Evolutionary conservation across 2,888 invertebrate genomes (phyloP), one percentile per base, ranked within the genome.

Genomic region (Rotaria macrura): DNA sequence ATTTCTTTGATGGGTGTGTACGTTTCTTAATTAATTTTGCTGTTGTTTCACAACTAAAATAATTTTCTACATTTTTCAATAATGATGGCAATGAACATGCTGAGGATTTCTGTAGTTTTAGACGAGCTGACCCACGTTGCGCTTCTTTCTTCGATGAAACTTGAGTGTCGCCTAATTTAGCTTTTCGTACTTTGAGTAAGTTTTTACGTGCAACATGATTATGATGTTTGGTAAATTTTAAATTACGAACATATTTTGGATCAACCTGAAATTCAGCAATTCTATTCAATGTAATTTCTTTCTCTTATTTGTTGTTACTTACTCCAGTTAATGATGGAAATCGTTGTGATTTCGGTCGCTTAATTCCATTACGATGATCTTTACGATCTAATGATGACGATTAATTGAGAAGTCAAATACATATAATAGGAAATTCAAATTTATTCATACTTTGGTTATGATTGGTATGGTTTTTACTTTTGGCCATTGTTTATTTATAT

Each of bases 391-490:
- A 90, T 89, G 87, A 88, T 79, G 88, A 89, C 74, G 85, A 92
- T 87, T 84, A 85, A 83, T 85, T 92, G n/a, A n/a, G n/a, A 47
- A 47, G 9, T 87, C 65, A 23, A 23, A 52, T 9, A 20, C 20
- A 4, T 23, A 9, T 52, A 20, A 5, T 23, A 23, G 5, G 49
- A 17, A 49, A 9, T 23, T 7, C 5, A 23, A 52, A 52, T 52
- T 23, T 1, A 52, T 49, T 25, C 34, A 94, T 92, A 95, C 95
- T 96, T 93, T 98, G 98, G 92, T 98, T 98, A 92, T 98, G 98
- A 94, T 95, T 96, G 90, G 98, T 98, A 92, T 97, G 97, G 93
- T 98, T 98, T 94, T 98, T 98, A 88, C 97, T 97, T 95, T 98
- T 98, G 88, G 98, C 98, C 98, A 98, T 98, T 40, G 43, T 79